Evolutionary conservation across 2,113 vertebrate species (phyloP).

Genomic region (Saccopteryx leptura): DNA sequence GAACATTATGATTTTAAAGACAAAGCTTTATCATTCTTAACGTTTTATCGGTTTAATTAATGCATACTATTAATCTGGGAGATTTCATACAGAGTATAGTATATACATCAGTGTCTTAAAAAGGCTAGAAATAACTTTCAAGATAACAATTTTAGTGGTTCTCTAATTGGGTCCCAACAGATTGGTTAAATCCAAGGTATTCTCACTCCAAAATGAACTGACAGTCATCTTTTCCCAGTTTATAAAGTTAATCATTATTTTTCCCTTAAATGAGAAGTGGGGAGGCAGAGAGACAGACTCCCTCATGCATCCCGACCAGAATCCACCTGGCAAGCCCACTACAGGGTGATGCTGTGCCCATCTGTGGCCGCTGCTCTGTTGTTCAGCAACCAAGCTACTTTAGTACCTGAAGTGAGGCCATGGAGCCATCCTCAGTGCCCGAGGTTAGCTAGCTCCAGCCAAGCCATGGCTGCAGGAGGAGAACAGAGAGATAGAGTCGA

Average conservation of each 20-base stretch:
- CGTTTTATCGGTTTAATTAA: neutral
- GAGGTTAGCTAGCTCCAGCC: no score
- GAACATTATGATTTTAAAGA: neutral
- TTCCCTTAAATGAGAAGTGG: no score
- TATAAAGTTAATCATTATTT: neutral
- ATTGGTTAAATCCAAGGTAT: neutral
- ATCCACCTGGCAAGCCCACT: no score
- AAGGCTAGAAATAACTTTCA: neutral
- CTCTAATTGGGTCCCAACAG: neutral
- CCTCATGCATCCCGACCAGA: no score
- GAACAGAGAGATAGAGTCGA: no score
- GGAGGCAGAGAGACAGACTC: no score
- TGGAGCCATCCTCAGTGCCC: no score
- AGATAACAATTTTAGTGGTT: neutral
- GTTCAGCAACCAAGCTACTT: no score
- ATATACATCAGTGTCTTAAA: neutral
- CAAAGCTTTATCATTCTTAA: neutral
- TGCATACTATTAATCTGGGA: neutral
- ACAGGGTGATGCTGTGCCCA: no score
- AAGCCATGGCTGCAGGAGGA: no score
- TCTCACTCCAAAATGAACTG: conserved; percentile 9
- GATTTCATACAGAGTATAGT: neutral
- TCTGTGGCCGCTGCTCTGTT: no score
- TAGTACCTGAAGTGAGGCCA: no score
- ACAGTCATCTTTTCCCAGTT: neutral